phyloP scores from a whole-genome alignment of 30 jellyfish, hydroid and myxozoan species.

The Turritopsis rubra region DNA sequence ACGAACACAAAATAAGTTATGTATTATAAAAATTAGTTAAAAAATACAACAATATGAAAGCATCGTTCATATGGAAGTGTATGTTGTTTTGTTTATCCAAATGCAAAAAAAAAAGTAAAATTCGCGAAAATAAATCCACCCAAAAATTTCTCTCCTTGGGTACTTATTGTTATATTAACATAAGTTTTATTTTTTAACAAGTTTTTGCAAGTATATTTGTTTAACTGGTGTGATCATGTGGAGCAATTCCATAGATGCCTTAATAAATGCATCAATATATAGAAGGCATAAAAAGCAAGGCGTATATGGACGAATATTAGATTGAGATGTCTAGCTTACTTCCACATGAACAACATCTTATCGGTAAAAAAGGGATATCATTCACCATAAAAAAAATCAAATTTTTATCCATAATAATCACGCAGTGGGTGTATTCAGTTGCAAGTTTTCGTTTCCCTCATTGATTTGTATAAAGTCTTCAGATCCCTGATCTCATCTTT shows the following conservation, averaged over 20 bases:
- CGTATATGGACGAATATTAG: too few relatives aligned
- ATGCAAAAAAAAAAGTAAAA: background rate
- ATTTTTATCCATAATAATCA: background rate
- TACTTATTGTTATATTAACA: too few relatives aligned
- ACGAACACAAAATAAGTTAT: background rate
- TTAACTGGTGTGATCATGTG: too few relatives aligned
- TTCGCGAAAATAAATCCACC: background rate
- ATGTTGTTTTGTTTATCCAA: background rate
- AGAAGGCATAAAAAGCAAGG: too few relatives aligned
- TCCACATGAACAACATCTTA: background rate
- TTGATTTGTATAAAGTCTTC: background rate
- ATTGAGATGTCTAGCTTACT: background rate
- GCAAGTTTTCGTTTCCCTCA: background rate
- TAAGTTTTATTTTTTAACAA: too few relatives aligned
- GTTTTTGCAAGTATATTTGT: too few relatives aligned
- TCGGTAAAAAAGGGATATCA: background rate
- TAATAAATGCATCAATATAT: too few relatives aligned
- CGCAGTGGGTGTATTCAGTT: background rate
- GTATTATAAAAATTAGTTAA: too few relatives aligned
- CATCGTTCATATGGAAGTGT: background rate
- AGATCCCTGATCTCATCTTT: background rate
- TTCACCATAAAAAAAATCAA: background rate
- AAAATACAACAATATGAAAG: background rate
- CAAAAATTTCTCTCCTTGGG: too few relatives aligned
- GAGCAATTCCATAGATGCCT: too few relatives aligned